These are phyloP conservation scores for Liolophura sinensis DNA, from an alignment of 1,140 invertebrate species.

Conservation along the genomic window DNA sequence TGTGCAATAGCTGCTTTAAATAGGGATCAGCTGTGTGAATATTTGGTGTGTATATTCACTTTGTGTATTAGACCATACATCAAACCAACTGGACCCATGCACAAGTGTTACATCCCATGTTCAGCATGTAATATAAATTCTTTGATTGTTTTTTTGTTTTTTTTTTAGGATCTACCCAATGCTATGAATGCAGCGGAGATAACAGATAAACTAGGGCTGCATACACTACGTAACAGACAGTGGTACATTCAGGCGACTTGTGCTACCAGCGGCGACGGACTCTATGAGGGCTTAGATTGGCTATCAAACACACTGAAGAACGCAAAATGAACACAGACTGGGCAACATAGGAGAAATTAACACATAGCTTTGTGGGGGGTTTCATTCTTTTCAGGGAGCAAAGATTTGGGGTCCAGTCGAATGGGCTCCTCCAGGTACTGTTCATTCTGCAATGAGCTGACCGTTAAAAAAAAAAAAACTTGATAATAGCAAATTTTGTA, in stretches of 20 bases:
- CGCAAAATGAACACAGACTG: conserved; percentile 18
- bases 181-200: conserved; percentile 98
- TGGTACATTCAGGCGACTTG: conserved; percentile 99
- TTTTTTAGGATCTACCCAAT: conserved; percentile 89
- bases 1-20: too few species aligned
- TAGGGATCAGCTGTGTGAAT: background rate
- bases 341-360: background rate
- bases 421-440: too few species aligned
- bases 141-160: conserved; percentile 9
- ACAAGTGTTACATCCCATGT: background rate
- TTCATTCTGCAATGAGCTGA: too few species aligned
- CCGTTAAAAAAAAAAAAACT: too few species aligned
- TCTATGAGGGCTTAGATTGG: conserved; percentile 98
- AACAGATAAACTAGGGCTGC: conserved; percentile 95
- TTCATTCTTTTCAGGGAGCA: too few species aligned
- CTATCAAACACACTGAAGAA: conserved; percentile 76
- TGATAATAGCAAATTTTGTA: too few species aligned
- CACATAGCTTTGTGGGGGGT: background rate
- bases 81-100: background rate
- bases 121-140: background rate
- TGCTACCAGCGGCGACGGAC: conserved; percentile 94
- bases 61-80: background rate
- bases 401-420: too few species aligned
- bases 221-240: conserved; percentile 72
- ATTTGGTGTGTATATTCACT: background rate